A percentile compares a stretch with the other conserved stretches of the same genome.
phyloP scores from a whole-genome alignment of 2,888 invertebrate species.

The Himalopsyche kuldschensis region DNA sequence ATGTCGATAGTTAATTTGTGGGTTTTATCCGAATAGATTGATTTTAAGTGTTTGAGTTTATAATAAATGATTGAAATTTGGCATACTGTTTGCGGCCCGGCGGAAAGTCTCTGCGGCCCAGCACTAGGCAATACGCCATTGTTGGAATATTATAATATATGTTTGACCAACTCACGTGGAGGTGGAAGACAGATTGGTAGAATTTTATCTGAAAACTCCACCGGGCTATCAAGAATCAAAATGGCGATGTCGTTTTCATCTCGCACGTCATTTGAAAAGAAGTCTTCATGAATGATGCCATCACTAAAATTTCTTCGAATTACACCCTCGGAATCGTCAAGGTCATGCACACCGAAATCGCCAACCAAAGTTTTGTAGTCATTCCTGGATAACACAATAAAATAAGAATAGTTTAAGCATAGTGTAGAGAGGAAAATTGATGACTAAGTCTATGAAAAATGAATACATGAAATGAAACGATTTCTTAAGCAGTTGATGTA shows the following conservation, averaged over 20 bases:
- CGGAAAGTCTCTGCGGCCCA: constrained; percentile 5
- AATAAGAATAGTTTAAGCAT: no score
- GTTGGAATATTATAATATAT: no score
- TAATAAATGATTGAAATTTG: constrained; percentile 10
- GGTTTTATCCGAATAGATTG: no score
- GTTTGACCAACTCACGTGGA: constrained; percentile 44
- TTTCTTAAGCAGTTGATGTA: no score
- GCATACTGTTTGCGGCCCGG: constrained; percentile 15
- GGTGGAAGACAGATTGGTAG: constrained; percentile 55
- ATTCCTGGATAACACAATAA: constrained; percentile 47
- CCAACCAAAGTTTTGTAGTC: constrained; percentile 48
- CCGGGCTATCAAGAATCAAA: constrained; percentile 51
- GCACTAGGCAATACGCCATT: no score
- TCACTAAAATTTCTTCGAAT: constrained; percentile 48
- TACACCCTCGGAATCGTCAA: constrained; percentile 48
- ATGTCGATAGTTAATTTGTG: no score
- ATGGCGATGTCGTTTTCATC: constrained; percentile 64
- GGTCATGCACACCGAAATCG: constrained; percentile 55
- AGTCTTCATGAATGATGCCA: constrained; percentile 55
- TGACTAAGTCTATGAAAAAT: no score
- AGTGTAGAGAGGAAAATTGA: no score
- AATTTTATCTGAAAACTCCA: constrained; percentile 52
- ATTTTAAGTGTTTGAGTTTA: no score
- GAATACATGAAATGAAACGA: no score
- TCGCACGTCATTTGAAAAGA: constrained; percentile 55